These are phyloP conservation scores for Sternotherus odoratus DNA, from an alignment of 2,797 vertebrate genomes.

Conservation along the genomic window DNA sequence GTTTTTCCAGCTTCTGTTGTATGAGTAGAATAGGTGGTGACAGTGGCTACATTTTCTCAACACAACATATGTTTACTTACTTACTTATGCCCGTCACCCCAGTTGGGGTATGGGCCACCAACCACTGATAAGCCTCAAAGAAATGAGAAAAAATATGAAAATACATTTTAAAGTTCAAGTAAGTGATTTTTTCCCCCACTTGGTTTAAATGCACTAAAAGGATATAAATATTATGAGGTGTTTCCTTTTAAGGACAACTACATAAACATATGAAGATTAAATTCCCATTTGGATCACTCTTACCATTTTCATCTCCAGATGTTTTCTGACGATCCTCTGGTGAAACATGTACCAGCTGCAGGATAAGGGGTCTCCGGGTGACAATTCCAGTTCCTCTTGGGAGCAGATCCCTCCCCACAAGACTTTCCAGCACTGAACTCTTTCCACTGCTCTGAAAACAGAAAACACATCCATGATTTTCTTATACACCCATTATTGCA, in stretches of 20 bases:
- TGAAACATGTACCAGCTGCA: constrained; percentile 96
- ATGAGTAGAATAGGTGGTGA: background rate
- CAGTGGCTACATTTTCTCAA: background rate
- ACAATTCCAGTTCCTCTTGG: constrained; percentile 96
- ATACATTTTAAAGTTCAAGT: background rate
- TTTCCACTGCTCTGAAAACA: constrained; percentile 96
- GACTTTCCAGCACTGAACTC: constrained; percentile 97
- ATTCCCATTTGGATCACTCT: constrained; percentile 43
- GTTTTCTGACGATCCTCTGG: constrained; percentile 92
- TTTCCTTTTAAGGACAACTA: background rate
- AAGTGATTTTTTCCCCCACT: background rate
- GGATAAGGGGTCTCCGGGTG: constrained; percentile 95
- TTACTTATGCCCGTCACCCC: too few relatives aligned
- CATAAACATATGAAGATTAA: background rate
- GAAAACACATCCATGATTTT: constrained; percentile 51
- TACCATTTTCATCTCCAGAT: constrained; percentile 93
- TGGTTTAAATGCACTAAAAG: background rate
- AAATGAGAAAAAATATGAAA: background rate
- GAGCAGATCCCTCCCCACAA: constrained; percentile 95
- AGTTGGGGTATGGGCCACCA: too few relatives aligned
- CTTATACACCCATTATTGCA: constrained; percentile 28
- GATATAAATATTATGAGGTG: background rate
- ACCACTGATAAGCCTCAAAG: background rate
- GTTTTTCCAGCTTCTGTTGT: background rate
- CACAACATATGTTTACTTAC: background rate